Conservation (phyloP, 2,797 vertebrate species). For the Gymnocypris eckloni region DNA sequence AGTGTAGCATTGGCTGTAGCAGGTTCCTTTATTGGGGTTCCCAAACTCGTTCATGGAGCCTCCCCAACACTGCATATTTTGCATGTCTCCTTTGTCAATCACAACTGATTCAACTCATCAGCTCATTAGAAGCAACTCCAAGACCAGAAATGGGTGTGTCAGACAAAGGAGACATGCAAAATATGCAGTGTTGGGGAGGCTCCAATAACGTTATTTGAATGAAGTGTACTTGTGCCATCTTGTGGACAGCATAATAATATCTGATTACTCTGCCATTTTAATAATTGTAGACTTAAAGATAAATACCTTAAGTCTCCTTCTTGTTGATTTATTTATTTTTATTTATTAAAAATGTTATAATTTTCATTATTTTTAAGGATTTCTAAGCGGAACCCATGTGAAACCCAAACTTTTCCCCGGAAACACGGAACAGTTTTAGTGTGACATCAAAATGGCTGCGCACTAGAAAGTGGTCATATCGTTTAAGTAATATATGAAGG, state of each 20-base stretch:
- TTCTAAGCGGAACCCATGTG: background rate
- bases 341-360: background rate
- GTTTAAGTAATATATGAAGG: background rate
- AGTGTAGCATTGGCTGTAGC: background rate
- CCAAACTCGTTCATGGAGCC: no score
- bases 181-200: no score
- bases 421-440: slow-evolving; percentile 6
- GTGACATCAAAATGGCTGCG: slow-evolving; percentile 28
- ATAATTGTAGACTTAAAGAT: background rate
- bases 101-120: no score
- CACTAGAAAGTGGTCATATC: background rate
- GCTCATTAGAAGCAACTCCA: no score
- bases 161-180: no score
- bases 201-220: no score
- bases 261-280: background rate
- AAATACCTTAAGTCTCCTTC: background rate
- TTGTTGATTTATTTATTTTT: background rate
- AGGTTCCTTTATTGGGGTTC: background rate
- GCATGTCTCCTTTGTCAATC: no score
- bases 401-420: background rate
- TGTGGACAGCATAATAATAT: background rate
- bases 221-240: slow-evolving; percentile 27
- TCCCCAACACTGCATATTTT: no score
- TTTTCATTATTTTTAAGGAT: background rate
- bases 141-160: no score